Percentiles rank a stretch among this genome's conserved stretches.
Evolutionary conservation across 1,140 invertebrate genomes (phyloP).

Genomic region (Oreohelix idahoensis): DNA sequence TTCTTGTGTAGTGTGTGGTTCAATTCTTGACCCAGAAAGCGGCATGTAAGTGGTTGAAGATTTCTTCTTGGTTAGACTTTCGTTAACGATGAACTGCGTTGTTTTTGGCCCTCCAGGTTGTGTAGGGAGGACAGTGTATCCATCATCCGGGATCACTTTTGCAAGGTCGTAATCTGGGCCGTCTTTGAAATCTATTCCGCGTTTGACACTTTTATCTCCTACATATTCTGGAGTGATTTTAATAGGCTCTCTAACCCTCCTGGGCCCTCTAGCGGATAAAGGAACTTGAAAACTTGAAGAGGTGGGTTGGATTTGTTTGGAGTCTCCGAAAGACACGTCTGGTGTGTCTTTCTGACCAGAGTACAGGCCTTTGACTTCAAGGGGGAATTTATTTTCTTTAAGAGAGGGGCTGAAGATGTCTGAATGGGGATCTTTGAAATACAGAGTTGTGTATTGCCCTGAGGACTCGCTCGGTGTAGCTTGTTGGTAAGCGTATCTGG

Average conservation of each 20-base stretch:
- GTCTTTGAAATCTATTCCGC: background rate
- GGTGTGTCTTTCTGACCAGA: background rate
- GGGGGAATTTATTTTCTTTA: constrained; percentile 35
- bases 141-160: background rate
- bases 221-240: constrained; percentile 5
- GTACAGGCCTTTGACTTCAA: constrained; percentile 26
- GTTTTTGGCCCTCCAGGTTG: background rate
- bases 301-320: background rate
- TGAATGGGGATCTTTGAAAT: background rate
- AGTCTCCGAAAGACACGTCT: background rate
- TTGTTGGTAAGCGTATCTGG: constrained; percentile 11
- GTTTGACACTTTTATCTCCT: background rate
- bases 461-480: constrained; percentile 4
- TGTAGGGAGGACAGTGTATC: background rate
- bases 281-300: background rate
- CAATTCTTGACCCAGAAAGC: background rate
- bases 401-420: background rate
- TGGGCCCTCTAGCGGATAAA: background rate
- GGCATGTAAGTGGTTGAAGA: background rate
- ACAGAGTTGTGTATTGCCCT: constrained; percentile 2
- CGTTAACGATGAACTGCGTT: background rate
- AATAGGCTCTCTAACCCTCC: background rate
- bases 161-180: background rate
- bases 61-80: background rate
- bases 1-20: background rate